Conservation (phyloP, 2,113 vertebrate species). For the Catharus minimus region DNA sequence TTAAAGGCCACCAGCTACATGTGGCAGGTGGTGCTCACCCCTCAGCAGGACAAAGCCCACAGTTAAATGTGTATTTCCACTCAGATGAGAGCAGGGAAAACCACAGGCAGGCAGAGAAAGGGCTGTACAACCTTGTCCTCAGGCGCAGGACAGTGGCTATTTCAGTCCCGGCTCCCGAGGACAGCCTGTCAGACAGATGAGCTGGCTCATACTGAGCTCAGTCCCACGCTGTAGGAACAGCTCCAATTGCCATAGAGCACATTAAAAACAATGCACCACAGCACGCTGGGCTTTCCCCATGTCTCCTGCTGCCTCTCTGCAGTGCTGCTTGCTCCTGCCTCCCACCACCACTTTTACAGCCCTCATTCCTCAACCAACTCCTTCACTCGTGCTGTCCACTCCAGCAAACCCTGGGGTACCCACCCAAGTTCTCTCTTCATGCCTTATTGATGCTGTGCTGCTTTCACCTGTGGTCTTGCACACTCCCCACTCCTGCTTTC, state of each 20-base stretch:
- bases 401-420: accelerated
- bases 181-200: conserved; percentile 39
- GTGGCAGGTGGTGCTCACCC: background rate
- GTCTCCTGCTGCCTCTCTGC: background rate
- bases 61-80: background rate
- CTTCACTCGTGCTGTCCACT: accelerated
- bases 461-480: background rate
- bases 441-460: background rate
- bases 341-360: background rate
- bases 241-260: conserved; percentile 18
- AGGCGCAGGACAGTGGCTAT: background rate
- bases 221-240: background rate
- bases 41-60: background rate
- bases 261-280: conserved; percentile 13
- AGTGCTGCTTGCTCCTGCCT: background rate
- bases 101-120: background rate
- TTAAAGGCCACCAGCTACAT: background rate
- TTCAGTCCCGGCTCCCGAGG: background rate
- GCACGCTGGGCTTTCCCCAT: background rate
- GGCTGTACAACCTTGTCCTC: conserved; percentile 35
- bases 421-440: background rate
- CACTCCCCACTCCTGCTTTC: accelerated
- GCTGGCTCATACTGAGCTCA: background rate
- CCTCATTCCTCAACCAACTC: background rate
- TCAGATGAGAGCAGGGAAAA: background rate